phyloP scores from a whole-genome alignment of 1,140 invertebrate genomes.

The Halictus rubicundus region DNA sequence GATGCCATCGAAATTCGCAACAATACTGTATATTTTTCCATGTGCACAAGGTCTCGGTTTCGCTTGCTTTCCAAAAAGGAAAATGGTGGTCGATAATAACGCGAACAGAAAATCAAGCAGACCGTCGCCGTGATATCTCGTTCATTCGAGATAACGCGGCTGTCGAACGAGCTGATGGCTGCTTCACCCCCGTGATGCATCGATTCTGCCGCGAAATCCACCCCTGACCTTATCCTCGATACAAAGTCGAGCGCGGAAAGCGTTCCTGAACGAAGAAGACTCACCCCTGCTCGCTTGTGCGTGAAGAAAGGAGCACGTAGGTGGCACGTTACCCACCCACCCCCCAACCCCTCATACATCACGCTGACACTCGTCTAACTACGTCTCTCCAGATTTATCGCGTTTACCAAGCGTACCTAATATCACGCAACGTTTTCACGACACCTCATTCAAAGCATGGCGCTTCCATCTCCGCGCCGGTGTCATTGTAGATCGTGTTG shows the following conservation, averaged over 20 bases:
- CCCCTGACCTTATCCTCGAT: conserved; percentile 17
- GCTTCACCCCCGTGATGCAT: conserved; percentile 52
- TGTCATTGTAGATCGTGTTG: conserved; percentile 49
- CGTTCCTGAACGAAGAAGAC: conserved; percentile 32
- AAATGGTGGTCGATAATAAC: too few relatives aligned
- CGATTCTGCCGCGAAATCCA: conserved; percentile 48
- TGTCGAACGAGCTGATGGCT: conserved; percentile 60
- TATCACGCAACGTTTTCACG: conserved; percentile 68
- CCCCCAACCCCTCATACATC: conserved; percentile 70
- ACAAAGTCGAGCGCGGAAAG: conserved; percentile 29
- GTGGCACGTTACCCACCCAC: conserved; percentile 9
- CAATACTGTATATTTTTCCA: too few relatives aligned
- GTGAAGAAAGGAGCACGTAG: conserved; percentile 30
- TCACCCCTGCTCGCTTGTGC: conserved; percentile 30
- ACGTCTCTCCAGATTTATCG: conserved; percentile 75
- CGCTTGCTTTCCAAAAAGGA: too few relatives aligned
- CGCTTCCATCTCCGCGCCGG: background rate
- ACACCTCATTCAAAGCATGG: conserved; percentile 50
- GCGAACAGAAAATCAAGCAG: conserved; percentile 20
- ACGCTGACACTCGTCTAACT: conserved; percentile 72
- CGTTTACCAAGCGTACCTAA: conserved; percentile 70
- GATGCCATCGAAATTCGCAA: too few relatives aligned
- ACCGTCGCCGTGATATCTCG: conserved; percentile 57
- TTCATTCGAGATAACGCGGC: conserved; percentile 67
- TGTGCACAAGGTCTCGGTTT: too few relatives aligned